Evolutionary conservation across 2,113 vertebrate species (phyloP), one percentile per base, ranked within the genome.

Genomic region (Nettapus auritus): DNA sequence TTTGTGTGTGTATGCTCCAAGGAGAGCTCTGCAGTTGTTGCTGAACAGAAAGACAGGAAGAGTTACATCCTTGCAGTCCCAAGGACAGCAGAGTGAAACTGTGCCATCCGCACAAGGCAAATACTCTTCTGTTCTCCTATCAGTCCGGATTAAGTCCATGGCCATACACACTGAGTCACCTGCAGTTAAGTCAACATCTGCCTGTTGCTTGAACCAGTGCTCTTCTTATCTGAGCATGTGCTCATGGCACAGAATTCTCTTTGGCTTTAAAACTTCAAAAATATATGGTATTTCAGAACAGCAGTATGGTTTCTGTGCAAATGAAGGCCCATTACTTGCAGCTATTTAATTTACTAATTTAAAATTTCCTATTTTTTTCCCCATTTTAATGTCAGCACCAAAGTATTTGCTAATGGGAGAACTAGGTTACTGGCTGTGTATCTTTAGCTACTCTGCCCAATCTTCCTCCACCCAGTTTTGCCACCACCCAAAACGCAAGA

Each of bases 391-490:
- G 52, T 84, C 71, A 57, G 52, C 57, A 57, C 15, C 31, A 75
- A 79, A 44, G 9, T 93, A 48, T 73, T 92, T 82, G 70, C 74
- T 92, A 66, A 48, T 82, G 74, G 33, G 57, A 87, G 71, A 77
- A 80, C 18, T 20, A 62, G 53, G 21, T 36, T 63, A 31, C n/a
- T 8, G 11, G 36, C 44, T 78, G 75, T 3, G 2, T 81, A 68
- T 75, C 29, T 75, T 91, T 78, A 92, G 26, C 15, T 90, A 71
- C 53, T 95, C 88, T 88, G n/a, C 50, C 69, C 64, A 66, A 76
- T 94, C 69, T 75, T 92, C 55, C 59, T 96, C 89, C 89, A 92
- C 84, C 70, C 78, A 57, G 38, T 94, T 89, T 94, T 96, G 50
- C 59, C 77, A 74, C 84, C 84, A 77, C 79, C 40, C 9, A 62